Evolutionary conservation across 2,113 vertebrate species (phyloP).

Genomic region (Chunga burmeisteri): DNA sequence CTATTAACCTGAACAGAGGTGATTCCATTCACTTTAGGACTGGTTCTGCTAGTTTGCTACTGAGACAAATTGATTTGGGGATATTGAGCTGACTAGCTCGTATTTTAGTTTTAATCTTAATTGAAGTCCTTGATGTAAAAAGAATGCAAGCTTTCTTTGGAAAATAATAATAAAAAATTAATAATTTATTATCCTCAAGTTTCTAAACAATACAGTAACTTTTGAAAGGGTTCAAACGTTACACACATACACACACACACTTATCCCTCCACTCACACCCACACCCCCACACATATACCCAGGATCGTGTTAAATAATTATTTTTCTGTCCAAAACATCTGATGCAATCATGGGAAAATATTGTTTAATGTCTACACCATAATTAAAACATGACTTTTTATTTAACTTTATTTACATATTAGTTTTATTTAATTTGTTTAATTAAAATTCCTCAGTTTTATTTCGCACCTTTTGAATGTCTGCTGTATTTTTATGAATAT

Average conservation of each 20-base stretch:
- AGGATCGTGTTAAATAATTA: neutral
- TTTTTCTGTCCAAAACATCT: neutral
- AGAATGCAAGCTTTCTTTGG: neutral
- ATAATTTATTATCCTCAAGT: neutral
- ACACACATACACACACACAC: neutral
- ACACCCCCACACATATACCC: too few species aligned
- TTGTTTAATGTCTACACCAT: neutral
- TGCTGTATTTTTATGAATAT: neutral
- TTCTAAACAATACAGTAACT: neutral
- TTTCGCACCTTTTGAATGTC: neutral
- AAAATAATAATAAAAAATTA: neutral
- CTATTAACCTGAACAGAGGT: neutral
- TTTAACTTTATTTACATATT: neutral
- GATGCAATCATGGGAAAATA: neutral
- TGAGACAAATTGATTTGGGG: neutral
- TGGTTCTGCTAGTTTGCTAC: neutral
- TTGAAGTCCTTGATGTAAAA: neutral
- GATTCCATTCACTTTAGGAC: neutral
- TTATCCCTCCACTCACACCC: too few species aligned
- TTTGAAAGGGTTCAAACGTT: neutral
- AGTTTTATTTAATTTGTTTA: neutral
- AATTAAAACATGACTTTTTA: neutral
- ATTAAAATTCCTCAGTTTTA: neutral
- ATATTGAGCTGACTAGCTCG: neutral
- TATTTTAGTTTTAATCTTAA: neutral